Conservation (phyloP, 23 tunicate species). For the Diplosoma virens region DNA sequence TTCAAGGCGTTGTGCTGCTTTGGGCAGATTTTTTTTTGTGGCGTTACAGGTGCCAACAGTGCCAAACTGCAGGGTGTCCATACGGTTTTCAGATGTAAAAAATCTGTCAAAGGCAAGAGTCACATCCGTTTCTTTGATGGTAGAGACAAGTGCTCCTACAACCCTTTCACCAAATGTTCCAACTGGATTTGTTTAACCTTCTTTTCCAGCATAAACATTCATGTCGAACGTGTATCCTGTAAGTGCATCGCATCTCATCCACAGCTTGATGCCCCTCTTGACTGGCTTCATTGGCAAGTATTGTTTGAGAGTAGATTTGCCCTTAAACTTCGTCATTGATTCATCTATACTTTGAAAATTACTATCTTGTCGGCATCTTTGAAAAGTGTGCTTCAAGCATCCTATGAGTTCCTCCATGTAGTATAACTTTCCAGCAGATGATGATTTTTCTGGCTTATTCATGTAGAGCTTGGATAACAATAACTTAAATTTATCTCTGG, state of each 20-base stretch:
- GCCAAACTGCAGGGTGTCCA: constrained; percentile 6
- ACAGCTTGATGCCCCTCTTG: constrained; percentile 11
- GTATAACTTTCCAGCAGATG: constrained; percentile 20
- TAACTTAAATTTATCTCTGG: not conserved
- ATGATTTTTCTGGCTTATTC: constrained; percentile 15
- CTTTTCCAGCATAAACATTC: constrained; percentile 24
- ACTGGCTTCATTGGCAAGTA: constrained; percentile 17
- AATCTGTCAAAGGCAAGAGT: constrained; percentile 29
- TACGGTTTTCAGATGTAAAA: constrained; percentile 25
- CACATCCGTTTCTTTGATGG: constrained; percentile 17
- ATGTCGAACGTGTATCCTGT: constrained; percentile 11
- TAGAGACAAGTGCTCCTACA: constrained; percentile 8
- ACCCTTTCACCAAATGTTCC: constrained; percentile 21
- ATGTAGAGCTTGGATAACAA: constrained; percentile 1
- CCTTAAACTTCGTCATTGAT: constrained; percentile 26
- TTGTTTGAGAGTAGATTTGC: constrained; percentile 12
- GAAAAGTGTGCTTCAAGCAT: constrained; percentile 13
- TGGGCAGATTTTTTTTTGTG: constrained; percentile 16
- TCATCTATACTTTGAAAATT: constrained; percentile 11
- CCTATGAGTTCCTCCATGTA: constrained; percentile 16
- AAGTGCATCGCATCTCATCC: constrained; percentile 12
- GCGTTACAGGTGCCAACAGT: constrained; percentile 8
- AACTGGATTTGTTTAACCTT: not conserved
- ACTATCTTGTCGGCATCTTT: constrained; percentile 21
- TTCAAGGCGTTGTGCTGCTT: not conserved